Base-by-base conservation (phyloP, 2,797 vertebrate genomes). In the Aulostomus chinensis region DNA sequence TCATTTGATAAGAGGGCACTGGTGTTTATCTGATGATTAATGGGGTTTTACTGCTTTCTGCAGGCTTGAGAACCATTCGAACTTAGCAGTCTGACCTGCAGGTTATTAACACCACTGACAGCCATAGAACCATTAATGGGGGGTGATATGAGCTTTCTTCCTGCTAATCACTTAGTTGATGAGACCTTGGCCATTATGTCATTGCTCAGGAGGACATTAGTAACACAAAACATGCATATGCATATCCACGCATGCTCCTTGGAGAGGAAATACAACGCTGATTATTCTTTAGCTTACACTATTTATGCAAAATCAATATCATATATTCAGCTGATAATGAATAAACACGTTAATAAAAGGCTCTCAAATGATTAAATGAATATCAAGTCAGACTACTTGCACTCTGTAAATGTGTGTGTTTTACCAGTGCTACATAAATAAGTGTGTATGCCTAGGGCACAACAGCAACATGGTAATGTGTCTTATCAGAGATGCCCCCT, bases 11-110 rank as follows among this genome's bases (percentile, higher is more conserved):
- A 67, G 59, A 61, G 29, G 12, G 12, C 21, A 22, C 38, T 26
- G 54, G 34, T 40, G 18, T 65, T 81, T 68, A 60, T 52, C 3
- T 17, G 36, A 57, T 56, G 55, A 77, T 68, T 61, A 63, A 76
- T 73, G 55, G 38, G 6, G 26, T 63, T 78, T 70, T 58, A 60
- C 14, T 48, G 28, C 15, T 54, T 45, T 61, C 60, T 29, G 53
- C 40, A 41, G 54, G 70, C 40, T 33, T 2, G 10, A 28, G n/a
- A 39, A 26, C 54, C n/a, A 47, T 21, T 56, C 72, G 58, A 72
- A 73, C 68, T 49, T 62, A 50, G 22, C 49, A 33, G 53, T 36
- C 34, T 50, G 55, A 80, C 77, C 62, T 55, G 41, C 43, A 32
- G 56, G 41, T 58, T 48, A 52, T 71, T 73, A 53, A 76, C 76